A percentile compares a stretch with the other conserved stretches of the same genome.
These are phyloP conservation scores for Xenus cinereus DNA, from an alignment of 2,113 vertebrate genomes.

Conservation along the genomic window DNA sequence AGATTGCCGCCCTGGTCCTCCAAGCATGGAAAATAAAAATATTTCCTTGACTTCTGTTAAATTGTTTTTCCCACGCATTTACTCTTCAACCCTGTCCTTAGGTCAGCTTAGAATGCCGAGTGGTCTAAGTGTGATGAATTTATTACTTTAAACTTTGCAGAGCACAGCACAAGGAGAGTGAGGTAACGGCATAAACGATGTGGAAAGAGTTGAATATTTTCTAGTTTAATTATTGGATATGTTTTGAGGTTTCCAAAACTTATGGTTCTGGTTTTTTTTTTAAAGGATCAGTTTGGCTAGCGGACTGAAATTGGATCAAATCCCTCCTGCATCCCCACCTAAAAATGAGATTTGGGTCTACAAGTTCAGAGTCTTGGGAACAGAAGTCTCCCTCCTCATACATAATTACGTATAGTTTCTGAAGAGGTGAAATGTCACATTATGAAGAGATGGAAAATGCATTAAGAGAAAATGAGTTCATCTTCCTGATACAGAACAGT, in stretches of 20 bases:
- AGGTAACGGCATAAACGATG: not conserved
- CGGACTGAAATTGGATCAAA: not conserved
- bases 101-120: not conserved
- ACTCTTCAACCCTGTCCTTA: not conserved
- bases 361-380: not conserved
- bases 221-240: not conserved
- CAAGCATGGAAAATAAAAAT: not conserved
- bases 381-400: not conserved
- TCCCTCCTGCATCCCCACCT: not conserved
- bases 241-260: not conserved
- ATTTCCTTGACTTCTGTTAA: not conserved
- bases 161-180: not conserved
- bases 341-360: not conserved
- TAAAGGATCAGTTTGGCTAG: not conserved
- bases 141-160: not conserved
- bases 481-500: conserved; percentile 40
- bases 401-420: not conserved
- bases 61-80: not conserved
- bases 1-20: not conserved
- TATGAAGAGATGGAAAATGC: conserved; percentile 41
- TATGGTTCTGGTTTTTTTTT: not conserved
- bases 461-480: conserved; percentile 43
- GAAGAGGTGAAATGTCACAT: conserved; percentile 42
- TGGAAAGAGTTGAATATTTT: conserved; percentile 4
- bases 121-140: not conserved